These are phyloP conservation scores for Drosophila carrolli DNA, from an alignment of 1,140 invertebrate genomes.

Conservation along the genomic window DNA sequence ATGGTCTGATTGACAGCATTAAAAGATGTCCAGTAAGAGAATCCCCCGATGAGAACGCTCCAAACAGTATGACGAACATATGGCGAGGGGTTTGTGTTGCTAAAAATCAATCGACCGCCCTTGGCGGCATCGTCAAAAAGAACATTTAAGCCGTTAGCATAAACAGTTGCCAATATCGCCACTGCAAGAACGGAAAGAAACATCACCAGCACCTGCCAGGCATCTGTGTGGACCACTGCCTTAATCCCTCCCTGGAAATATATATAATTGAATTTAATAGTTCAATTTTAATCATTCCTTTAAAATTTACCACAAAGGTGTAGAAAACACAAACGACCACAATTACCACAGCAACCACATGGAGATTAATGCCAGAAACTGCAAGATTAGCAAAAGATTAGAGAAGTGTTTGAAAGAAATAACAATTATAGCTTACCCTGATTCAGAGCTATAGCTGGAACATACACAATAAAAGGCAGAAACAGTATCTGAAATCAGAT, in stretches of 20 bases:
- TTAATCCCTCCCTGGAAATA: conserved; percentile 88
- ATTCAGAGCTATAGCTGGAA: conserved; percentile 95
- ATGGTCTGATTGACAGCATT: conserved; percentile 96
- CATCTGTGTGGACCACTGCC: conserved; percentile 94
- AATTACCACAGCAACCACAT: conserved; percentile 91
- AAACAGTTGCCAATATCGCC: conserved; percentile 88
- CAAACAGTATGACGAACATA: conserved; percentile 92
- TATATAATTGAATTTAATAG: too few species aligned
- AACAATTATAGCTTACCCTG: conserved; percentile 88
- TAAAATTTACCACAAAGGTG: conserved; percentile 89
- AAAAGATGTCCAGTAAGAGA: conserved; percentile 91
- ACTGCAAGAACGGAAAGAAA: conserved; percentile 89
- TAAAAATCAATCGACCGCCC: conserved; percentile 88
- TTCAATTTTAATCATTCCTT: background rate
- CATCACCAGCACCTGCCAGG: conserved; percentile 93
- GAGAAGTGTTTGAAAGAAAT: background rate
- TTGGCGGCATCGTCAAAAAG: conserved; percentile 86
- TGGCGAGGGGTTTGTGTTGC: conserved; percentile 84
- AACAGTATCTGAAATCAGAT: conserved; percentile 91
- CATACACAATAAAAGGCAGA: conserved; percentile 95
- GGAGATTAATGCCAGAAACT: conserved; percentile 94
- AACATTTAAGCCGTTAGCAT: conserved; percentile 87
- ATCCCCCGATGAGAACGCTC: conserved; percentile 91
- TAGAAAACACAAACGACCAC: conserved; percentile 95
- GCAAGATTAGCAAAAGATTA: conserved; percentile 76